Evolutionary conservation across 2,797 vertebrate genomes (phyloP), one percentile per base, ranked within the genome.

Genomic region (Ctenopoma multispine): DNA sequence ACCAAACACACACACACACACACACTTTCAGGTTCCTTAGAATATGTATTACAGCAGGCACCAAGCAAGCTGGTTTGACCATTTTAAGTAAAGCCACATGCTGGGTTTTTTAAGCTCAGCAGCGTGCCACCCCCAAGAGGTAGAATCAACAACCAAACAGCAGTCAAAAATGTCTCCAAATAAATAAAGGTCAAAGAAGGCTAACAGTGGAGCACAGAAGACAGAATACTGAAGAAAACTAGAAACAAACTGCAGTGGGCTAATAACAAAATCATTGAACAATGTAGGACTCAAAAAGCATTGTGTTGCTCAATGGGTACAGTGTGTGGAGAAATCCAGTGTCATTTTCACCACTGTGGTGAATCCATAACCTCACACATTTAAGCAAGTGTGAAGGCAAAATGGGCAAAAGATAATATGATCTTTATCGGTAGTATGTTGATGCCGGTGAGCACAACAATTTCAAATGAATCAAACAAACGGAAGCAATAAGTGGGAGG

Each of bases 181-280:
- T 47, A 14, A 76, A 69, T 63, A 79, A 70, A 50, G 63, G 54
- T 67, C 55, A 68, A 29, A 63, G 43, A 62, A 71, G 44, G 55
- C 51, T 31, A 66, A 59, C 41, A 66, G 54, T 7, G 27, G 46
- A 53, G 67, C 59, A 38, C 46, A 72, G 54, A 53, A 74, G 74
- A 66, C 38, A 20, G 72, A 17, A 36, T 10, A 36, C 51, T 40
- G 73, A 72, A 27, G 29, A 31, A 13, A 11, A 38, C 36, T 38
- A 38, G 36, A 13, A 11, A 38, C 36, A 38, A 18, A 18, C 17
- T 44, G 41, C 41, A n/a, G 17, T 7, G 17, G 17, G 41, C 41
- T 15, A 44, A 18, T 44, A 44, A 44, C 15, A 15, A 41, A 41
- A 41, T 41, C 5, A 41, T 14, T 41, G 40, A 41, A 41, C 3